Evolutionary conservation across 2,888 invertebrate species (phyloP).

Genomic region (Willowsia nigromaculata): DNA sequence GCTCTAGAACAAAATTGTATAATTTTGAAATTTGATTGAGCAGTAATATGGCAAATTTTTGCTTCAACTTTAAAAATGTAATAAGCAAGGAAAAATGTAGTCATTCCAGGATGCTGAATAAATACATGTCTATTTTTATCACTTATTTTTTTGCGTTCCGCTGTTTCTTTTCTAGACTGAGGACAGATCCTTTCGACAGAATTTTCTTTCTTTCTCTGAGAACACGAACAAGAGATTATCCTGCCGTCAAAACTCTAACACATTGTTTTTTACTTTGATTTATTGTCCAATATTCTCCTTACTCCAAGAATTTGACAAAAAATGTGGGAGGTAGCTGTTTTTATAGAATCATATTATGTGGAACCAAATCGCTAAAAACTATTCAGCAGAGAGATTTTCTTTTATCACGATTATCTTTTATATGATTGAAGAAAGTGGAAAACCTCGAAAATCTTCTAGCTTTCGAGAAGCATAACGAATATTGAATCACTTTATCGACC

Average conservation of each 20-base stretch:
- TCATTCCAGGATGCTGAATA: too few species aligned
- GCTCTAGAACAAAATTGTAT: too few species aligned
- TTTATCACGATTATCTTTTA: slow-evolving; percentile 4
- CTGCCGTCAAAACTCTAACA: slow-evolving; percentile 29
- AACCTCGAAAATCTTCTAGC: neutral
- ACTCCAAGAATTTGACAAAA: neutral
- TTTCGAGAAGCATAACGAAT: neutral
- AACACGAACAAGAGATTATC: slow-evolving; percentile 37
- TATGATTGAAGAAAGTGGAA: neutral
- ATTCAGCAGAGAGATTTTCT: neutral
- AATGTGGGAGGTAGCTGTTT: neutral
- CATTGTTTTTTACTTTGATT: slow-evolving; percentile 35
- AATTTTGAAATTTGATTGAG: too few species aligned
- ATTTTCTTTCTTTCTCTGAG: neutral
- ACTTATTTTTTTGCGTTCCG: neutral
- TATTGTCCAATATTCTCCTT: slow-evolving; percentile 10
- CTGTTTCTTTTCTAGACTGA: neutral
- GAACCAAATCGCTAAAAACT: neutral
- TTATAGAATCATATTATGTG: neutral
- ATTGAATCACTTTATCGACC: neutral
- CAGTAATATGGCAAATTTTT: too few species aligned
- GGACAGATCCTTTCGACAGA: neutral
- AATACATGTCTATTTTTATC: neutral
- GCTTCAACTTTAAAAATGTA: too few species aligned
- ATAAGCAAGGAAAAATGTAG: too few species aligned